Evolutionary conservation across 2,888 invertebrate species (phyloP).

Genomic region (Temnothorax ravouxi): DNA sequence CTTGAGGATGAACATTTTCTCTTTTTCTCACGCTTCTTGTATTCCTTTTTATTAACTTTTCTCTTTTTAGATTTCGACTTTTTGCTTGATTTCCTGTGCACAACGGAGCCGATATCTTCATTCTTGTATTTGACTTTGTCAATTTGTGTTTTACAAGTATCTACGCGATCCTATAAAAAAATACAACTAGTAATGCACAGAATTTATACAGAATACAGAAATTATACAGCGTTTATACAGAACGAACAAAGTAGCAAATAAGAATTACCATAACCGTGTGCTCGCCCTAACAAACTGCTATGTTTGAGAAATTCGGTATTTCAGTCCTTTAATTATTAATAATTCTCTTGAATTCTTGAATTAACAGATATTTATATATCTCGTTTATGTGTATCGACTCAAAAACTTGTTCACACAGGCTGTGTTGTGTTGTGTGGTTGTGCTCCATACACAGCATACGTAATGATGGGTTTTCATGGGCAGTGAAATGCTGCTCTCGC

Average conservation of each 20-base stretch:
- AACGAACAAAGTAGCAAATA: neutral
- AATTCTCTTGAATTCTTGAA: neutral
- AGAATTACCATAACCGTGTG: conserved; percentile 17
- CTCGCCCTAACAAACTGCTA: neutral
- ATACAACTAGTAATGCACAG: neutral
- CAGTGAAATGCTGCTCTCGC: too few relatives aligned
- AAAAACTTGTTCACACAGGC: too few relatives aligned
- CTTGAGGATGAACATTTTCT: conserved; percentile 65
- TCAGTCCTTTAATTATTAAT: neutral
- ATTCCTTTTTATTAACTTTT: conserved; percentile 69
- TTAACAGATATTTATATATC: too few relatives aligned
- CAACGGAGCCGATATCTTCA: conserved; percentile 29
- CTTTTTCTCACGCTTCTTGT: conserved; percentile 67
- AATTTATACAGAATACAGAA: too few relatives aligned
- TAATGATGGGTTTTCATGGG: too few relatives aligned
- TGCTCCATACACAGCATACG: too few relatives aligned
- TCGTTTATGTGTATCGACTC: too few relatives aligned
- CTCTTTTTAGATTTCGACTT: conserved; percentile 71
- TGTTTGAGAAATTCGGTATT: neutral
- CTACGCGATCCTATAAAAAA: neutral
- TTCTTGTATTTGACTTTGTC: neutral
- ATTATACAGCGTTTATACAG: too few relatives aligned
- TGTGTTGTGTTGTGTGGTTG: too few relatives aligned
- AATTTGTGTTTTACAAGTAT: neutral
- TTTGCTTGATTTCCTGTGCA: conserved; percentile 56